Conservation (phyloP, 1,140 invertebrate species). For the Penaeus vannamei region DNA sequence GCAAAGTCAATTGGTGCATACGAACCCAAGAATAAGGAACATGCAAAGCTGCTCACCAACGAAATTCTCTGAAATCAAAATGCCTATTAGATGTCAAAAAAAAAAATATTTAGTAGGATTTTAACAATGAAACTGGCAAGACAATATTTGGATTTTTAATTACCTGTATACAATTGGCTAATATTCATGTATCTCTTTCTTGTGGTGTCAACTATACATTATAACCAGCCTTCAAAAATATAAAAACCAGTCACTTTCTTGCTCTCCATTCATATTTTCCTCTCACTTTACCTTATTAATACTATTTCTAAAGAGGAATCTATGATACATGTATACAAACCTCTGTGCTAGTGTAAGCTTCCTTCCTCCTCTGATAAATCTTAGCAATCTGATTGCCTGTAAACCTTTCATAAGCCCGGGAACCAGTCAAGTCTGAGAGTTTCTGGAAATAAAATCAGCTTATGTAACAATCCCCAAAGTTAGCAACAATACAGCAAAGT, state of each 20-base stretch:
- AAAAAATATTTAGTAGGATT: background rate
- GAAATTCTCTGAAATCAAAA: constrained; percentile 84
- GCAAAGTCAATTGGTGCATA: constrained; percentile 92
- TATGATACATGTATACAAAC: constrained; percentile 71
- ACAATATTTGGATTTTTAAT: background rate
- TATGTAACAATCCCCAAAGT: too few species aligned
- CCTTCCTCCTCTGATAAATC: constrained; percentile 81
- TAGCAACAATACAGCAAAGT: too few species aligned
- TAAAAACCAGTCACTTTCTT: background rate
- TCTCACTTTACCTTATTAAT: background rate
- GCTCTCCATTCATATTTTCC: background rate
- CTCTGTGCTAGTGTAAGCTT: constrained; percentile 86
- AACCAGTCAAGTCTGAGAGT: constrained; percentile 91
- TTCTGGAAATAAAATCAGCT: constrained; percentile 73
- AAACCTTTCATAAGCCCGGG: constrained; percentile 93
- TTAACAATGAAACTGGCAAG: background rate
- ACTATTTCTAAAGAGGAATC: background rate
- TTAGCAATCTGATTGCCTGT: constrained; percentile 95
- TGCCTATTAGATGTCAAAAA: constrained; percentile 48
- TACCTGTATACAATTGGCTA: too few species aligned
- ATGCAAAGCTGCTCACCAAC: constrained; percentile 92
- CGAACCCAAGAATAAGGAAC: constrained; percentile 89
- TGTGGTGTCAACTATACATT: too few species aligned
- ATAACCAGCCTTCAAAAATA: background rate
- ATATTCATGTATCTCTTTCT: too few species aligned